Evolutionary conservation across 92 coral and sea anemone species (phyloP).

Genomic region (Actinostola sp.): DNA sequence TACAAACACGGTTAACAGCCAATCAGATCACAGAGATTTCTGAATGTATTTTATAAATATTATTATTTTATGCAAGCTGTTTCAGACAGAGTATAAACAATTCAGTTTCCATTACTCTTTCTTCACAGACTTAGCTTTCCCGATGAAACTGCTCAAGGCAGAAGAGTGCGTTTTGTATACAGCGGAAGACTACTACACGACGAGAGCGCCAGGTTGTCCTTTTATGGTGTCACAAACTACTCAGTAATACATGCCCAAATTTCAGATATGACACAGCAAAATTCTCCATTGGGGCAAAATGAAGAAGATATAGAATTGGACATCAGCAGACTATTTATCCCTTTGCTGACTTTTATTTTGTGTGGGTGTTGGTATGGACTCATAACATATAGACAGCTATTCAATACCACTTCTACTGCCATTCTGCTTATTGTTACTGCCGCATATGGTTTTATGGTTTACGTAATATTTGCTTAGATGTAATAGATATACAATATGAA

Average conservation of each 20-base stretch:
- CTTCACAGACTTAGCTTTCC: conserved; percentile 75
- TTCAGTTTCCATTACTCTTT: background rate
- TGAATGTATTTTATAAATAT: no score
- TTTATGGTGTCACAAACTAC: conserved; percentile 75
- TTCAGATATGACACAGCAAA: conserved; percentile 49
- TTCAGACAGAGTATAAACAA: no score
- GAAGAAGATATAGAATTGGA: conserved; percentile 77
- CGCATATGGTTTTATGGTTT: conserved; percentile 75
- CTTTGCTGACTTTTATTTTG: conserved; percentile 72
- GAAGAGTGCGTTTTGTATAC: conserved; percentile 81
- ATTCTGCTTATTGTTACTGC: conserved; percentile 82
- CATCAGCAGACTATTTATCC: conserved; percentile 80
- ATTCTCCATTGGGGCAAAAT: conserved; percentile 26
- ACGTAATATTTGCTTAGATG: conserved; percentile 54
- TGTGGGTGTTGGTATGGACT: conserved; percentile 90
- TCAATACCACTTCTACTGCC: conserved; percentile 79
- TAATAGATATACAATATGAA: no score
- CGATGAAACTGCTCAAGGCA: conserved; percentile 76
- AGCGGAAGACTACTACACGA: conserved; percentile 83
- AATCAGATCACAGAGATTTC: no score
- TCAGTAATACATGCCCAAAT: conserved; percentile 96
- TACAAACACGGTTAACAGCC: no score
- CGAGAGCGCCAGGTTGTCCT: conserved; percentile 66
- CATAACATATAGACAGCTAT: conserved; percentile 73
- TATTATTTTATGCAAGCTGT: no score